Evolutionary conservation across 2,888 invertebrate genomes (phyloP), one percentile per base, ranked within the genome.

Genomic region (Actias luna): DNA sequence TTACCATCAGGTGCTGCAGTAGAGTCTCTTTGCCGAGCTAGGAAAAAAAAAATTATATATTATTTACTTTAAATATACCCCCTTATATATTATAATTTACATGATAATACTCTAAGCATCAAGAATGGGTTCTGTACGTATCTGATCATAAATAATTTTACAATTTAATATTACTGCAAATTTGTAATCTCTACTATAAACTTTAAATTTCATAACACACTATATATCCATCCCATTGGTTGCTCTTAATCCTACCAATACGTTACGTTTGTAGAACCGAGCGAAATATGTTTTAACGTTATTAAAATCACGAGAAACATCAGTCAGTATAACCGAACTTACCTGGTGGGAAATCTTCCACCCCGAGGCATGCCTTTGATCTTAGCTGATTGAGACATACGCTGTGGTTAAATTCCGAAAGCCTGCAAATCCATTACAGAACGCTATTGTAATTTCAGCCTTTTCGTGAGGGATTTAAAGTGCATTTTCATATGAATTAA

Each of bases 341-440:
- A 80, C 79, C 81, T 79, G 80, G 76, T 75, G 74, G 74, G 74
- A 74, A 74, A 77, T 78, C 78, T 73, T 70, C 66, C 69, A 69
- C 65, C 76, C 72, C 72, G 70, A 71, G 70, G 72, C 70, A 80
- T 76, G 70, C 78, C 75, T 75, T 76, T 76, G 75, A 76, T 75
- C 74, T 73, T 67, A 69, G 65, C 71, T 76, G 74, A 76, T 75
- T 76, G 75, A 73, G 72, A 75, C 71, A 69, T 70, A 71, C 70
- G 66, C 63, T 58, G 35, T 39, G 58, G 58, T 63, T 59, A 55
- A 57, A 55, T 63, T 27, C n/a, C 18, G 62, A 35, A 67, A 67
- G 36, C 57, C 29, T 63, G n/a, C 55, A 69, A 59, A 22, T 16
- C 22, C 63, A 59, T 16, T 5, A 5, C 1, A 57, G 18, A 12